These are phyloP conservation scores for Hyalella azteca DNA, from an alignment of 2,888 invertebrate genomes.

Conservation along the genomic window DNA sequence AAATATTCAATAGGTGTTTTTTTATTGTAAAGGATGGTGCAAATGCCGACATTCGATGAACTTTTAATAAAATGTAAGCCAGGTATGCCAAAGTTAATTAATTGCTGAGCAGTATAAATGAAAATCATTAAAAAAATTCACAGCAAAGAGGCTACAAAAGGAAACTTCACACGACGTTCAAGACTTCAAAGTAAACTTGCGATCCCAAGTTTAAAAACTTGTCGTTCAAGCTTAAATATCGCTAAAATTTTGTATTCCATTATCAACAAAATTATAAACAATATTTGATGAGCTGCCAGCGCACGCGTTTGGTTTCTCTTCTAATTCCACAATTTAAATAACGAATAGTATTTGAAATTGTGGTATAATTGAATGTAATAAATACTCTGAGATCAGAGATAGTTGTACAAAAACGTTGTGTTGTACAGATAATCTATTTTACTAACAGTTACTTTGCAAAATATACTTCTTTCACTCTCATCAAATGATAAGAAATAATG, in stretches of 20 bases:
- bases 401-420: no score
- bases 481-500: no score
- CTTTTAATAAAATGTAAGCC: neutral
- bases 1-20: neutral
- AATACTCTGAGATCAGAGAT: no score
- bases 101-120: neutral
- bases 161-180: neutral
- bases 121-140: neutral
- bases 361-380: no score
- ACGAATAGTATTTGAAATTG: no score
- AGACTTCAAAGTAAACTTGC: neutral
- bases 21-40: no score
- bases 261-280: neutral
- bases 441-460: no score
- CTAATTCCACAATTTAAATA: no score
- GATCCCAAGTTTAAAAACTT: neutral
- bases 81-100: neutral
- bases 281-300: neutral
- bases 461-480: no score
- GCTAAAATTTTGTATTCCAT: neutral
- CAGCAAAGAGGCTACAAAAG: neutral
- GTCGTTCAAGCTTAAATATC: neutral
- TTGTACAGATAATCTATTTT: no score
- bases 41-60: no score
- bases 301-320: neutral